Base-by-base conservation (phyloP, 2,888 invertebrate species). In the Cheilosia urbana region DNA sequence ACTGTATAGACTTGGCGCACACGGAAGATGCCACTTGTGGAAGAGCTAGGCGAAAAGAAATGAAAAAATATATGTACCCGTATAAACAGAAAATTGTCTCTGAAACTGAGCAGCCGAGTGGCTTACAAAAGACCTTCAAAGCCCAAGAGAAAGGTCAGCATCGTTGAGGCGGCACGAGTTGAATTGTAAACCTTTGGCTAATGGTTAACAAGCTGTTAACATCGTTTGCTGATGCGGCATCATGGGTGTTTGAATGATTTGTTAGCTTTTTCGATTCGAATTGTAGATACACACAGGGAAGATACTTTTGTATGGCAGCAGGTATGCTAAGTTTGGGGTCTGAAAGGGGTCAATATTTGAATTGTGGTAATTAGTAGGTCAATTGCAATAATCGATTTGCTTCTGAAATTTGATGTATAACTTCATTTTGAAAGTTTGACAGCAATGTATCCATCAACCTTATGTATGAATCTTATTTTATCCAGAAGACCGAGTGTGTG, bases 21-120 rank as follows among this genome's bases (percentile, higher is more conserved):
- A 75, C 62, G 69, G 63, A 77, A 83, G 82, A 77, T 83, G 66
- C 62, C 63, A 63, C 78, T 83, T 78, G 73, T 78, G 73, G 63
- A 62, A 65, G 42, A 69, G 51, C 13, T 19, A 63, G 27, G 49
- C 27, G 53, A 53, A 55, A 5, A 71, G 27, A 60, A 30, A 69
- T 7, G n/a, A 40, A 34, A 37, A 37, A 37, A 2, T 9, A 30
- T 30, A 9, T 30, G 30, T 30, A 30, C 30, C 30, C 30, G 30
- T 30, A 27, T 27, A 55, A 0, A 37, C 24, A 34, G 15, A 47
- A 49, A 60, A 65, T 42, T 58, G 78, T 63, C 57, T 69, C 62
- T 69, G 66, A 15, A 73, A 51, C 62, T 68, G 57, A 49, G 53
- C 34, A 30, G 19, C 21, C 30, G 40, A 68, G 76, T 76, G 68